Base-by-base conservation (phyloP, 2,888 invertebrate species). In the Encarsia formosa region DNA sequence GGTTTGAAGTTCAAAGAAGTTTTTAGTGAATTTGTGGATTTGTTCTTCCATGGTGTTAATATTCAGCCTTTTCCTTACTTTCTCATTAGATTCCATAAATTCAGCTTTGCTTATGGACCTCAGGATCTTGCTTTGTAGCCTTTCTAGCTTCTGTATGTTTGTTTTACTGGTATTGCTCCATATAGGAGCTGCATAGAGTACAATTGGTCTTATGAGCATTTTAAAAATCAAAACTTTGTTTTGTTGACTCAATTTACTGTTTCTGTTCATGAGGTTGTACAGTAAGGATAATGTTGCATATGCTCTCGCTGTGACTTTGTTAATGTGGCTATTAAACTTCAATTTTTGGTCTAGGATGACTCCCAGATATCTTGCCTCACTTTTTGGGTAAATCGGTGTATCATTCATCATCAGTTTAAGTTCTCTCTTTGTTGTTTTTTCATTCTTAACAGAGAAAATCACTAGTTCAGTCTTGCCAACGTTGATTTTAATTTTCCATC, bases 171-270 rank as follows among this genome's bases (percentile, higher is more conserved):
- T 51, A 15, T 41, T 42, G 8, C 40, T 22, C 56, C 56, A 58
- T 13, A 54, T 26, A 3, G 56, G 56, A 9, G 29, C 29, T 11
- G 58, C 56, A 19, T 58, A 58, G 5, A 44, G 16, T 1, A 63
- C 40, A 9, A 56, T 54, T 16, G 62, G 62, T 20, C 58, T 42
- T 0, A 61, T 58, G 16, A 62, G 29, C 4, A 51, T 16, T 8
- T 51, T 63, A 43, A 62, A 64, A 8, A 61, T n/a, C 5, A 56
- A 46, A 47, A 38, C 47, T 49, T 63, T 61, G 31, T 58, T 60
- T 24, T 46, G 42, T 13, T 16, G 11, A n/a, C 2, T 40, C 8
- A 56, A 29, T 16, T 23, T 23, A 16, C 47, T 56, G 8, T 48
- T 44, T 6, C 39, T 49, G 20, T 37, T 26, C 13, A 57, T 26